phyloP scores from a whole-genome alignment of 2,888 invertebrate genomes.

The Alsophila aescularia region DNA sequence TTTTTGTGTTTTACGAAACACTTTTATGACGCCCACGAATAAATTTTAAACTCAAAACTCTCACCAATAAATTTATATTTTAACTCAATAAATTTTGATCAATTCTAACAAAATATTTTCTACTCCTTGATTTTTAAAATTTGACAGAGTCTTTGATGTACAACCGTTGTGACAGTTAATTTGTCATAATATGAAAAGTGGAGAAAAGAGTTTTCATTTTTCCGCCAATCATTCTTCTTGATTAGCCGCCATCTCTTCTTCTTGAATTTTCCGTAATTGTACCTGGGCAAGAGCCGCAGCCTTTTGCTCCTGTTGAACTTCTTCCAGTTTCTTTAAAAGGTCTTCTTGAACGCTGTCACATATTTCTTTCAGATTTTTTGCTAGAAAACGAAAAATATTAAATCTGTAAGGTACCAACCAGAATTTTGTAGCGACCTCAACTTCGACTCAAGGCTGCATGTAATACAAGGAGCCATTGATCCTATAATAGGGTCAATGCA shows the following conservation, averaged over 20 bases:
- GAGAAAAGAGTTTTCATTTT: conserved; percentile 22
- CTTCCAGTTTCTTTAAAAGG: conserved; percentile 71
- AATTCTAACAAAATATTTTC: conserved; percentile 3
- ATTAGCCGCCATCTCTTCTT: conserved; percentile 6
- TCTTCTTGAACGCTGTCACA: conserved; percentile 78
- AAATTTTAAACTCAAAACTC: not conserved
- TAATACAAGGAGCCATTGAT: not conserved
- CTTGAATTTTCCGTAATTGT: conserved; percentile 6
- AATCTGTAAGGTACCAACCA: not conserved
- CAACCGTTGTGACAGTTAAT: conserved; percentile 12
- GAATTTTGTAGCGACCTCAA: no score
- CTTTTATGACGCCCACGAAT: not conserved
- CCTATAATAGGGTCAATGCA: no score
- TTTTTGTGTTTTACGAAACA: no score
- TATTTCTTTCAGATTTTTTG: conserved; percentile 77
- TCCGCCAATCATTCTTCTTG: conserved; percentile 20
- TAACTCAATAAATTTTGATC: not conserved
- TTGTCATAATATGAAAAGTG: conserved; percentile 4
- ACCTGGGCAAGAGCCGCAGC: conserved; percentile 19
- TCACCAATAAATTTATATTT: no score
- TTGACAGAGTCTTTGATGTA: not conserved
- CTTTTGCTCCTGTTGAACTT: conserved; percentile 62
- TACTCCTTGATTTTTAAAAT: conserved; percentile 24
- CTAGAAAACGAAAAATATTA: conserved; percentile 47
- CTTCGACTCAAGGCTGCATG: no score